Conservation (phyloP, 2,113 vertebrate genomes). For the Sinosuthora webbiana region DNA sequence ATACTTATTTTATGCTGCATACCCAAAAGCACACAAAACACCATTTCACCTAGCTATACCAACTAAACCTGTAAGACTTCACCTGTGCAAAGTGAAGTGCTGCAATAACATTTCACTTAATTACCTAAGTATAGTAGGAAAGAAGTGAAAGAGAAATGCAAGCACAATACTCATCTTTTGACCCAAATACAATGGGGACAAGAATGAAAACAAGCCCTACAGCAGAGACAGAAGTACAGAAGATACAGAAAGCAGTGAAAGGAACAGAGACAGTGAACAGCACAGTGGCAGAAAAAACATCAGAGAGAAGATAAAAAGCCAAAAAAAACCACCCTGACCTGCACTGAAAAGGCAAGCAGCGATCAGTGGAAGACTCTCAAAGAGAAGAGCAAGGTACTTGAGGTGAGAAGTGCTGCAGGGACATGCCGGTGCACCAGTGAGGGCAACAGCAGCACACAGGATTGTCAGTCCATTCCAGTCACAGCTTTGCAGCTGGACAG, state of each 20-base stretch:
- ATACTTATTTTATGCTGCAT: background rate
- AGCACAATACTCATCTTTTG: background rate
- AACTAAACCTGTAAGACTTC: background rate
- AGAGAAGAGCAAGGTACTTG: background rate
- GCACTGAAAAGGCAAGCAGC: background rate
- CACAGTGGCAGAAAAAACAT: background rate
- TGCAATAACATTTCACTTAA: background rate
- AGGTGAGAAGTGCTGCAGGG: background rate
- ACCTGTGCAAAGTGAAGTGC: background rate
- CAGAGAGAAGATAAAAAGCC: background rate
- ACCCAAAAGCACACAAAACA: background rate
- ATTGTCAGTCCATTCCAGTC: background rate
- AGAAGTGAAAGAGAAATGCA: background rate
- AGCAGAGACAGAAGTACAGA: background rate
- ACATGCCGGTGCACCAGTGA: background rate
- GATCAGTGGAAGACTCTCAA: conserved; percentile 5
- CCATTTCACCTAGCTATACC: background rate
- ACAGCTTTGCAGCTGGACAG: background rate
- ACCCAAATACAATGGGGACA: background rate
- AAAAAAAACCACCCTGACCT: background rate
- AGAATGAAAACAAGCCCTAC: background rate
- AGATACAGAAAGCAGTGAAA: background rate
- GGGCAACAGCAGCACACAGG: background rate
- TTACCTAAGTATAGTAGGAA: background rate
- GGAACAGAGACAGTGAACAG: background rate